Conservation (phyloP, 2,797 vertebrate genomes). For the Anableps anableps region DNA sequence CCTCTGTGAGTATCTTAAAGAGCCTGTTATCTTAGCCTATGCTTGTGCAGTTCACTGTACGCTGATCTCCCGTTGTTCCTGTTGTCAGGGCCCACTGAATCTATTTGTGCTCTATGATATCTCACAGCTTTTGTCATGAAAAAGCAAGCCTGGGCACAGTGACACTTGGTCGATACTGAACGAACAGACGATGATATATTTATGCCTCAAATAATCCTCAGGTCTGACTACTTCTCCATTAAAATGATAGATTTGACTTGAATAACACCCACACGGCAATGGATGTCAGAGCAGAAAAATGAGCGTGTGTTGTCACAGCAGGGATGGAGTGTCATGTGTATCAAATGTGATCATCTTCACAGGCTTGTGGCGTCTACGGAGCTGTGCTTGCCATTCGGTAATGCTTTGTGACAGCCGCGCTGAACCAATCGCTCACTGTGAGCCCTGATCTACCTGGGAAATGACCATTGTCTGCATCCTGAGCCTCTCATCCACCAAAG, state of each 20-base stretch:
- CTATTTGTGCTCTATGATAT: conserved; percentile 47
- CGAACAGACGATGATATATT: conserved; percentile 76
- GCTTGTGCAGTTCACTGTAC: conserved; percentile 25
- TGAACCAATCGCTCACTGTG: conserved; percentile 70
- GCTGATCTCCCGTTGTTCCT: conserved; percentile 42
- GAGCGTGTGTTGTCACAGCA: conserved; percentile 76
- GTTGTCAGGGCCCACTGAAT: conserved; percentile 31
- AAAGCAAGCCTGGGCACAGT: conserved; percentile 64
- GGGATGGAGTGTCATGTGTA: conserved; percentile 82
- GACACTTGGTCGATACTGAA: conserved; percentile 72
- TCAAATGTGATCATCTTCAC: conserved; percentile 84
- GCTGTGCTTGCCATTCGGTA: conserved; percentile 67
- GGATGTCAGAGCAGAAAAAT: conserved; percentile 78
- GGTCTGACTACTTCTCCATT: conserved; percentile 81
- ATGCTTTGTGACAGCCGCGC: conserved; percentile 73
- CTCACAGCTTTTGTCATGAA: conserved; percentile 67
- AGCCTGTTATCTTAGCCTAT: conserved; percentile 61
- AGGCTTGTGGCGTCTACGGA: conserved; percentile 63
- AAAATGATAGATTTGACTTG: conserved; percentile 83
- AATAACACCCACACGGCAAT: conserved; percentile 77
- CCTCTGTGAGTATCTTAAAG: conserved; percentile 68
- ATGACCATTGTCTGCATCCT: conserved; percentile 73
- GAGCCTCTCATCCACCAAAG: conserved; percentile 60
- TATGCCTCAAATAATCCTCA: conserved; percentile 81
- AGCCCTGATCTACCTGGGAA: conserved; percentile 76